These are phyloP conservation scores for Sesia apiformis DNA, from an alignment of 2,888 invertebrate species.

Conservation along the genomic window DNA sequence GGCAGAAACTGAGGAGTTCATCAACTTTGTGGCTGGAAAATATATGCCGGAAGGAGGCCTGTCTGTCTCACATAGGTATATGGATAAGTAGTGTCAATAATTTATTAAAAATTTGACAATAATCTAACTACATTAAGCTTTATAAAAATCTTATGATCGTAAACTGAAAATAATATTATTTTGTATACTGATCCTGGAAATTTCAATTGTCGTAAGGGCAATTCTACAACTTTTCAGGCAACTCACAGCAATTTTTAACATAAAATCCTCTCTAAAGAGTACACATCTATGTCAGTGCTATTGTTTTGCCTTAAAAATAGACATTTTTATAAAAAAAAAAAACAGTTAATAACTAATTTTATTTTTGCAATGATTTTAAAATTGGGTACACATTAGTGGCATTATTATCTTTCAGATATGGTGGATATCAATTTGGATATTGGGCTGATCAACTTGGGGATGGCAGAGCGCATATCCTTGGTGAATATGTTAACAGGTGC, in stretches of 20 bases:
- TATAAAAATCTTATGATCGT: too few relatives aligned
- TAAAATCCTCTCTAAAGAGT: too few relatives aligned
- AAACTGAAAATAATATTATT: too few relatives aligned
- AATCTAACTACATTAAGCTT: too few relatives aligned
- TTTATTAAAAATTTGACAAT: too few relatives aligned
- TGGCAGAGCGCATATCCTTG: slow-evolving; percentile 72
- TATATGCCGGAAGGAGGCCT: slow-evolving; percentile 69
- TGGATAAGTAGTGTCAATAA: too few relatives aligned
- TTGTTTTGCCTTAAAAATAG: neutral
- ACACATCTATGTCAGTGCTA: neutral
- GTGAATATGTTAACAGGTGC: slow-evolving; percentile 67
- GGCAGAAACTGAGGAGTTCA: slow-evolving; percentile 63
- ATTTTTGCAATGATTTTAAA: neutral
- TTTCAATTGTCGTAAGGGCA: too few relatives aligned
- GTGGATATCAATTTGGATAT: slow-evolving; percentile 80
- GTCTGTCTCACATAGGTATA: slow-evolving; percentile 67
- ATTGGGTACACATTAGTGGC: neutral
- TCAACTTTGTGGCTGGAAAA: slow-evolving; percentile 75
- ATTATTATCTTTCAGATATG: slow-evolving; percentile 54
- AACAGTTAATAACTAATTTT: neutral
- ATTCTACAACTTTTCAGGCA: too few relatives aligned
- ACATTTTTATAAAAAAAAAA: neutral
- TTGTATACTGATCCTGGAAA: too few relatives aligned
- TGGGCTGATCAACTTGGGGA: slow-evolving; percentile 81
- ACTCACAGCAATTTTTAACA: too few relatives aligned